These are phyloP conservation scores for Melipona beecheii DNA, from an alignment of 2,888 invertebrate genomes.

Conservation along the genomic window DNA sequence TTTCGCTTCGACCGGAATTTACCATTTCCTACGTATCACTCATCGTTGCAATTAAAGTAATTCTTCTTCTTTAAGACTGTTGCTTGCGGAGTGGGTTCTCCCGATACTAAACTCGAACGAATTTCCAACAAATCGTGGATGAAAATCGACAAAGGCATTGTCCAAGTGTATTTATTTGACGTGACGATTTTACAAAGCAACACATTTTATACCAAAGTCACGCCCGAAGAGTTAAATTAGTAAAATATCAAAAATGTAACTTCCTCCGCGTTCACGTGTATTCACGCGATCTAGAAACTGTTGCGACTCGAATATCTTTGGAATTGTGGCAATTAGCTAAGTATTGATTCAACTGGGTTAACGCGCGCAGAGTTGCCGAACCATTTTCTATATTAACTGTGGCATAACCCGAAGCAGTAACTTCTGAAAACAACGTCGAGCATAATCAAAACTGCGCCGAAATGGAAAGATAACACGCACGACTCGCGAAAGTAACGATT, in stretches of 20 bases:
- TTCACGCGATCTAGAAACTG: background rate
- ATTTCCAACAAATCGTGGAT: no score
- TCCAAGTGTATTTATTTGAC: no score
- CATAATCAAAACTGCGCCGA: background rate
- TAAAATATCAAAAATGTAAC: no score
- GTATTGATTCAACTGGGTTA: background rate
- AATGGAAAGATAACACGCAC: constrained; percentile 2
- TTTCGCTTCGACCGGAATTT: background rate
- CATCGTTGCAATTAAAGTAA: background rate
- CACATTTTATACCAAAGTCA: no score
- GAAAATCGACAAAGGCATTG: no score
- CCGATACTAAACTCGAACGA: background rate
- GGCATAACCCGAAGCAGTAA: background rate
- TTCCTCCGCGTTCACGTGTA: no score
- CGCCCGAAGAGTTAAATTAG: no score
- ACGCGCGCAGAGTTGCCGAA: background rate
- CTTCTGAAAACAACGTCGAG: constrained; percentile 6
- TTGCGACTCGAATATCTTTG: background rate
- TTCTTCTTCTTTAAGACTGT: no score
- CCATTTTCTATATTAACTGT: background rate
- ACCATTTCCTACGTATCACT: background rate
- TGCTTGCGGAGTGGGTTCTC: no score
- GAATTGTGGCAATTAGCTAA: background rate
- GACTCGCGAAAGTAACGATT: background rate
- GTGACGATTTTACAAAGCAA: no score